These are phyloP conservation scores for Oncorhynchus kisutch DNA, from an alignment of 2,113 vertebrate species.

Conservation along the genomic window DNA sequence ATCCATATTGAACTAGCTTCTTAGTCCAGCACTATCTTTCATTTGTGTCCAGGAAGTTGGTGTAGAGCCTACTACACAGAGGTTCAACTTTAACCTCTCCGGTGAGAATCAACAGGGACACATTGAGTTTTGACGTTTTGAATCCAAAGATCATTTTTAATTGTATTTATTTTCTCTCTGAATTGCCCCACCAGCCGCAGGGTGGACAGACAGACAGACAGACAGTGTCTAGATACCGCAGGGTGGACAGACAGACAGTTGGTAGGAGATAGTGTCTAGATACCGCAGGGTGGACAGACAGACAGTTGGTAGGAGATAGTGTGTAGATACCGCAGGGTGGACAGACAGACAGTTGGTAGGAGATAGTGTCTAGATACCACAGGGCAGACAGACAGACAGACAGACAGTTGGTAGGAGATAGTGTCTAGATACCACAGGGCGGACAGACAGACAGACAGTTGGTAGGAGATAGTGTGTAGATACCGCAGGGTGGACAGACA, in stretches of 20 bases:
- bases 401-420: no score
- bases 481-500: no score
- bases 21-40: not conserved
- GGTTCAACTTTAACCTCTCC: not conserved
- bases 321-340: no score
- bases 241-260: not conserved
- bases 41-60: not conserved
- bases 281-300: no score
- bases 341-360: no score
- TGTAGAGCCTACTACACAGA: not conserved
- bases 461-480: no score
- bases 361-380: no score
- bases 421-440: no score
- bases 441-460: not conserved
- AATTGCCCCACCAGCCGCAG: conserved; percentile 2
- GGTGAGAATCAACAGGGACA: not conserved
- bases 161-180: conserved; percentile 20
- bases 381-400: no score
- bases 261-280: no score
- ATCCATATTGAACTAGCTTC: not conserved
- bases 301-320: no score
- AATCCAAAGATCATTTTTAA: conserved; percentile 25
- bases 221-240: not conserved
- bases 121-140: not conserved
- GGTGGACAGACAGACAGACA: no score